phyloP scores from a whole-genome alignment of 1,140 invertebrate genomes.

The Zophobas morio region DNA sequence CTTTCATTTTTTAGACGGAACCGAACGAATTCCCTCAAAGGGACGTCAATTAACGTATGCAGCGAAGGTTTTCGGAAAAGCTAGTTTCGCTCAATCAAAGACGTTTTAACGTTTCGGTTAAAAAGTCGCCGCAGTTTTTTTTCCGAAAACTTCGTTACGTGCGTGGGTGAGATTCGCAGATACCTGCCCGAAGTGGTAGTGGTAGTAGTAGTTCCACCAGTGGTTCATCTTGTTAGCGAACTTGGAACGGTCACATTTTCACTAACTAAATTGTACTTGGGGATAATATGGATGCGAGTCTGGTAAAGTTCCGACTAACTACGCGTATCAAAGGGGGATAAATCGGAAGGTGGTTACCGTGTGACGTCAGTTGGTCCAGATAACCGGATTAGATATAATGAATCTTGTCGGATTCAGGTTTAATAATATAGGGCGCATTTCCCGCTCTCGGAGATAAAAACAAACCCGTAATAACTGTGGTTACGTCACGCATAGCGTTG shows the following conservation, averaged over 20 bases:
- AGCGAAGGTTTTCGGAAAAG: no score
- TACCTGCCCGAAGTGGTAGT: constrained; percentile 39
- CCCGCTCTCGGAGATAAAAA: constrained; percentile 15
- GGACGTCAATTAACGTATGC: no score
- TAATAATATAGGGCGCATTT: constrained; percentile 17
- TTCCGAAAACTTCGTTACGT: no score
- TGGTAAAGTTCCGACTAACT: constrained; percentile 31
- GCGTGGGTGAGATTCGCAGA: not conserved
- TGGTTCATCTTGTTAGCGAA: constrained; percentile 24
- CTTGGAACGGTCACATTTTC: constrained; percentile 29
- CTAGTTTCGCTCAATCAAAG: no score
- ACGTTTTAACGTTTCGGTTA: no score
- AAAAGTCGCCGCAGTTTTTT: no score
- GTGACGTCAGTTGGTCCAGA: constrained; percentile 52
- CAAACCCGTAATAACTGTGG: constrained; percentile 23
- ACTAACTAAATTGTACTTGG: constrained; percentile 29
- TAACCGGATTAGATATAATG: constrained; percentile 53
- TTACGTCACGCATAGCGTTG: constrained; percentile 4
- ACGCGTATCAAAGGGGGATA: constrained; percentile 50
- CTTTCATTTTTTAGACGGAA: not conserved
- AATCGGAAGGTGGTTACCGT: constrained; percentile 51
- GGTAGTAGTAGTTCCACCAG: constrained; percentile 38
- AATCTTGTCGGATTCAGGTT: constrained; percentile 37
- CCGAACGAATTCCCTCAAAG: not conserved
- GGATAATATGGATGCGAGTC: constrained; percentile 27